Evolutionary conservation across 2,888 invertebrate genomes (phyloP), one percentile per base, ranked within the genome.

Genomic region (Argyresthia goedartella): DNA sequence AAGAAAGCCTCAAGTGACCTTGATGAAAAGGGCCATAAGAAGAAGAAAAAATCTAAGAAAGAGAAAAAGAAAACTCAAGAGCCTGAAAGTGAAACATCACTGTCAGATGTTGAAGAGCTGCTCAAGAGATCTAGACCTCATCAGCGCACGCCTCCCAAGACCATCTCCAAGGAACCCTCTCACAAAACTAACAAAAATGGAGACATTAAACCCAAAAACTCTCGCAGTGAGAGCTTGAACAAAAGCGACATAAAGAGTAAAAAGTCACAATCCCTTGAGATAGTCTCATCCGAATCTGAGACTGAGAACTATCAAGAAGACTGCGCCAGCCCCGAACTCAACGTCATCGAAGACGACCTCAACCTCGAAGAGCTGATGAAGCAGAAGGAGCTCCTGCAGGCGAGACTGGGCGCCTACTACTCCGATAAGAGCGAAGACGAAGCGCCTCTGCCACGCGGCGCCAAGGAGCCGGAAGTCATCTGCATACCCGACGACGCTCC

Each of bases 361-460:
- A 95, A 96, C 70, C 77, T 96, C 34, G 96, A 96, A 66, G 96
- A 96, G 59, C 80, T 96, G 53, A 96, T 96, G 95, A 92, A 92
- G 64, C 95, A 96, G 71, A 96, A 96, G 79, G 95, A 94, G 65
- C 63, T 92, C 45, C 80, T 95, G 46, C 95, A 95, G 78, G 94
- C 94, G 42, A 88, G 93, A 39, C 80, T 94, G 48, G 91, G 92
- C 47, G 94, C 94, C 55, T 94, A 93, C 69, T 88, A 89, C 65
- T 93, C 92, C 0, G 92, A 92, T 57, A 88, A 80, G 56, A 89
- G 90, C 36, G 89, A 89, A 46, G 90, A 90, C 6, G 89, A 87
- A 0, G 57, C 50, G 10, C 25, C 25, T 6, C 25, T 25, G 25
- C 25, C 25, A 25, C 53, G 46, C 36, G 50, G 43, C 57, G 60